These are phyloP conservation scores for Dendrolimus punctatus DNA, from an alignment of 1,140 invertebrate species.

Conservation along the genomic window DNA sequence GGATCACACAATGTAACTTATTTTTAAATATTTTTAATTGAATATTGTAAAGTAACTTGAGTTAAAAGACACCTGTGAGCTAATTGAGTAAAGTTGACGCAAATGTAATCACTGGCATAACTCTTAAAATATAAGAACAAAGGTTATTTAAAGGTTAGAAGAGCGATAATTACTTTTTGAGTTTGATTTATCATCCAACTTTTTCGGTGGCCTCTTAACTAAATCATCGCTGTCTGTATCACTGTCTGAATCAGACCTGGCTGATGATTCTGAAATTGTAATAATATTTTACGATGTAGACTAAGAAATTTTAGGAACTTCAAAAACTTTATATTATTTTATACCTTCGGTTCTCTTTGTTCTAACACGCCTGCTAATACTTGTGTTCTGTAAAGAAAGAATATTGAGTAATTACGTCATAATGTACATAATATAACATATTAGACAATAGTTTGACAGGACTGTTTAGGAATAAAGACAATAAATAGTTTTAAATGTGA, in stretches of 20 bases:
- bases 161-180: slow-evolving; percentile 36
- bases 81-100: too few species aligned
- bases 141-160: too few species aligned
- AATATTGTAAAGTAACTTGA: too few species aligned
- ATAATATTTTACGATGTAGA: slow-evolving; percentile 11
- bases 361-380: slow-evolving; percentile 73
- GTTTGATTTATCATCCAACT: slow-evolving; percentile 47
- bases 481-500: too few species aligned
- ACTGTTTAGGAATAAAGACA: too few species aligned
- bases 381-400: slow-evolving; percentile 63
- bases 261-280: slow-evolving; percentile 67
- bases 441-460: too few species aligned
- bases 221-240: slow-evolving; percentile 74
- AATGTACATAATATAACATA: too few species aligned
- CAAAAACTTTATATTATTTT: neutral
- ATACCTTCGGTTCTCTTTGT: slow-evolving; percentile 78
- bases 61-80: too few species aligned
- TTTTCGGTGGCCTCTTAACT: slow-evolving; percentile 53
- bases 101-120: too few species aligned
- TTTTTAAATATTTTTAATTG: too few species aligned
- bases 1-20: neutral
- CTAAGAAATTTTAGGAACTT: slow-evolving; percentile 4
- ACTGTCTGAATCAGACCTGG: slow-evolving; percentile 73
- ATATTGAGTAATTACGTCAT: slow-evolving; percentile 1
- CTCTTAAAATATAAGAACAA: too few species aligned